These are phyloP conservation scores for Papilio elwesi DNA, from an alignment of 2,888 invertebrate genomes.

Conservation along the genomic window DNA sequence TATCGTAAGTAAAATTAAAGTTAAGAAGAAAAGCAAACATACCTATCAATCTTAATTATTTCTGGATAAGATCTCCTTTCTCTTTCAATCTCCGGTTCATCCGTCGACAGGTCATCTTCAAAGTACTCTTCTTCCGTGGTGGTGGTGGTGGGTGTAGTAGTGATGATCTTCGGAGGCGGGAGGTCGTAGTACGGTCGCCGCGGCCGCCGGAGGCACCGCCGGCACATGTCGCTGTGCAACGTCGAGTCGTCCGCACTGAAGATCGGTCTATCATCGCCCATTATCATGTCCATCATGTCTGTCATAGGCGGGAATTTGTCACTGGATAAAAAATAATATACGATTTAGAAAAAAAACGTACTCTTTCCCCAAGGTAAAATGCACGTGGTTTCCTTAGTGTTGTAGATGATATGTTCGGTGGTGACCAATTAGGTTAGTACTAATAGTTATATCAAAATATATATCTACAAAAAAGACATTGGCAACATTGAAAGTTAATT, in stretches of 20 bases:
- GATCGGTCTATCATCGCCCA: slow-evolving; percentile 86
- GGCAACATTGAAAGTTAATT: too few relatives aligned
- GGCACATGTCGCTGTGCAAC: slow-evolving; percentile 53
- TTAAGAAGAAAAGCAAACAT: neutral
- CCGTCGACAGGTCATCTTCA: slow-evolving; percentile 47
- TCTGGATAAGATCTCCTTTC: slow-evolving; percentile 51
- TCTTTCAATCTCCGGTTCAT: slow-evolving; percentile 47
- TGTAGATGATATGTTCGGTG: too few relatives aligned
- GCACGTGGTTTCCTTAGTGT: too few relatives aligned
- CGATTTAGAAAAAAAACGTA: neutral
- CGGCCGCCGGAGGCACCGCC: slow-evolving; percentile 55
- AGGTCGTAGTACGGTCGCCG: slow-evolving; percentile 44
- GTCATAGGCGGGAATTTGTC: slow-evolving; percentile 83
- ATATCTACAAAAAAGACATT: too few relatives aligned
- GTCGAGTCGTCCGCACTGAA: slow-evolving; percentile 53
- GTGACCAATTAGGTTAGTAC: too few relatives aligned
- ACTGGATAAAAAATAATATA: slow-evolving; percentile 59
- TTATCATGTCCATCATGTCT: slow-evolving; percentile 87
- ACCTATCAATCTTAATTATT: slow-evolving; percentile 48
- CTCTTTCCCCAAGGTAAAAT: too few relatives aligned
- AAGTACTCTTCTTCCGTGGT: slow-evolving; percentile 46
- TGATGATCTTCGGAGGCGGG: slow-evolving; percentile 39
- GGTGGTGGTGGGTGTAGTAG: slow-evolving; percentile 45
- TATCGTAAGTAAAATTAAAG: too few relatives aligned
- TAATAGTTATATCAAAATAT: too few relatives aligned